phyloP scores from a whole-genome alignment of 2,888 invertebrate genomes.

The Thelaira solivaga region DNA sequence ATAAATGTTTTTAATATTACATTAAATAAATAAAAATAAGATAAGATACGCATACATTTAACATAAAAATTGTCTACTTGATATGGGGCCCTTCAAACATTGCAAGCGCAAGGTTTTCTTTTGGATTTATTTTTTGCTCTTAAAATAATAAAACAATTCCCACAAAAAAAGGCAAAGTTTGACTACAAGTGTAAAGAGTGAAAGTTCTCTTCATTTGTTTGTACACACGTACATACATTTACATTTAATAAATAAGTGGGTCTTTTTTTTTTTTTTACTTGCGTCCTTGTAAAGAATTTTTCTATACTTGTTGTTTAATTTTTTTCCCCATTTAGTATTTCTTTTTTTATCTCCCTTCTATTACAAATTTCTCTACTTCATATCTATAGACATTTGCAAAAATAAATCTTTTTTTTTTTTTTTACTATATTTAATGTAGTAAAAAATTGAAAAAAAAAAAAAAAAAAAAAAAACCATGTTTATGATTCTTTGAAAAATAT shows the following conservation, averaged over 20 bases:
- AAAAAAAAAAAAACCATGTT: constrained; percentile 13
- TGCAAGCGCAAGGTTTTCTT: too few relatives aligned
- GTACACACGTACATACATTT: too few relatives aligned
- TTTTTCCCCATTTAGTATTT: neutral
- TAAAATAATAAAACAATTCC: neutral
- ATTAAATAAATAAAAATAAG: too few relatives aligned
- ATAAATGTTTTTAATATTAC: too few relatives aligned
- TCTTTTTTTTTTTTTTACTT: constrained; percentile 32
- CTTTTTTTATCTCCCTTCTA: constrained; percentile 5
- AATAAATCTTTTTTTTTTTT: neutral
- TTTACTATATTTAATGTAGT: too few relatives aligned
- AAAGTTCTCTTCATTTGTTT: constrained; percentile 47
- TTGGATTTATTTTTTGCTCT: too few relatives aligned
- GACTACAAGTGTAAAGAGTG: constrained; percentile 43
- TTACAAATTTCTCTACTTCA: neutral
- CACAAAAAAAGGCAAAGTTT: constrained; percentile 13
- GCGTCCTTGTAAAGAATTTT: constrained; percentile 51
- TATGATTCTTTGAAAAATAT: constrained; percentile 6
- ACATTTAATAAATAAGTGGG: constrained; percentile 49
- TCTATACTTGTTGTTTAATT: neutral
- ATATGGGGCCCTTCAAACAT: too few relatives aligned
- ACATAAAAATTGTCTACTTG: too few relatives aligned
- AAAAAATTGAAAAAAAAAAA: constrained; percentile 12
- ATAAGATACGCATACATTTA: too few relatives aligned
- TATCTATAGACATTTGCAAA: constrained; percentile 1